Conservation (phyloP, 2,888 invertebrate genomes). For the Sesia apiformis region DNA sequence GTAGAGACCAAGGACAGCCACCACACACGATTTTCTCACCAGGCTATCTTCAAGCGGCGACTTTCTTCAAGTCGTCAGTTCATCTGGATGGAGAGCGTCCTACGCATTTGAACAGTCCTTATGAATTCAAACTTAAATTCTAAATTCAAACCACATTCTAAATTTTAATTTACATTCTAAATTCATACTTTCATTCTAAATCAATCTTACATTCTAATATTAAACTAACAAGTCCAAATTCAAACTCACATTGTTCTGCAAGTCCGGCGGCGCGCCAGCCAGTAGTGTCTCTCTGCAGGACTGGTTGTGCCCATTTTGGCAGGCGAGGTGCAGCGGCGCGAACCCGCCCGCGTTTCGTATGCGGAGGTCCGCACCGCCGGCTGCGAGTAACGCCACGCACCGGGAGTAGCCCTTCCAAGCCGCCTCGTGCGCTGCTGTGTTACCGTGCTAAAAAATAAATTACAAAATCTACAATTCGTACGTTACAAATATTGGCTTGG, state of each 20-base stretch:
- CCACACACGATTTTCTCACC: too few relatives aligned
- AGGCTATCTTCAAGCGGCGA: too few relatives aligned
- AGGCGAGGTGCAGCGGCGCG: slow-evolving; percentile 94
- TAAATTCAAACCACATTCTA: background rate
- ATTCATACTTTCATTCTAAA: too few relatives aligned
- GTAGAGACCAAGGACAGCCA: too few relatives aligned
- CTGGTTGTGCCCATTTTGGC: slow-evolving; percentile 98
- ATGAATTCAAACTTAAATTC: background rate
- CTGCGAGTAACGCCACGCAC: slow-evolving; percentile 83
- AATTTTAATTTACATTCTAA: too few relatives aligned
- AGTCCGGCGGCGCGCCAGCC: slow-evolving; percentile 89
- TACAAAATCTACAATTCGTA: background rate
- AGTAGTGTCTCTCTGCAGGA: slow-evolving; percentile 90
- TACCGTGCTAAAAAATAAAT: slow-evolving; percentile 82
- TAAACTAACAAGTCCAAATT: background rate
- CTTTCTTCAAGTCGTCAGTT: too few relatives aligned
- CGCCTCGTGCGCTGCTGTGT: slow-evolving; percentile 95
- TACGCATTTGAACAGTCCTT: background rate
- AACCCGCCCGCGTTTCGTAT: slow-evolving; percentile 90
- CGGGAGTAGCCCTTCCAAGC: slow-evolving; percentile 95
- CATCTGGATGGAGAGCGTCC: too few relatives aligned
- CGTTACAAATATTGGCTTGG: too few relatives aligned
- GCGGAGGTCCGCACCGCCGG: slow-evolving; percentile 75
- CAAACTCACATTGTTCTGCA: slow-evolving; percentile 89
- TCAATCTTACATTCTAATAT: too few relatives aligned